Percentiles rank a stretch among this genome's conserved stretches.
Conservation (phyloP, 1,140 invertebrate species). For the Leptonema lineaticorne region DNA sequence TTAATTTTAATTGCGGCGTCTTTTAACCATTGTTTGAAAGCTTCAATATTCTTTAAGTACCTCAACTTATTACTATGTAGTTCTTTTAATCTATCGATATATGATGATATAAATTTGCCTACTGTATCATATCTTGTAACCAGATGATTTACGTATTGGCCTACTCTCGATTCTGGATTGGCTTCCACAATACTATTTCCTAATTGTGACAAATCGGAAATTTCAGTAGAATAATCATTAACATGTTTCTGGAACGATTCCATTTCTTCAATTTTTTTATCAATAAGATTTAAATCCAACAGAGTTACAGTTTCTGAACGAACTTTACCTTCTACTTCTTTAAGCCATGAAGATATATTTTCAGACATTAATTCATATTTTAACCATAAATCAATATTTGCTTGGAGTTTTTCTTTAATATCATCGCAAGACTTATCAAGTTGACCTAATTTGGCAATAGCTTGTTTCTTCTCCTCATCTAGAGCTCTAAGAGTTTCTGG, state of each 20-base stretch:
- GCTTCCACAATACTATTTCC: conserved; percentile 72
- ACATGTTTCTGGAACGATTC: conserved; percentile 65
- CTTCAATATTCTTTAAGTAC: conserved; percentile 67
- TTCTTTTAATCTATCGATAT: conserved; percentile 68
- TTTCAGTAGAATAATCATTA: conserved; percentile 62
- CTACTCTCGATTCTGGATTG: conserved; percentile 78
- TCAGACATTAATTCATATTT: conserved; percentile 79
- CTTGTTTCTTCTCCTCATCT: conserved; percentile 63
- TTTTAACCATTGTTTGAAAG: conserved; percentile 78
- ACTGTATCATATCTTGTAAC: conserved; percentile 75
- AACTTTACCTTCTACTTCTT: conserved; percentile 79
- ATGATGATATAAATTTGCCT: conserved; percentile 67
- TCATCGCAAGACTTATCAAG: conserved; percentile 66
- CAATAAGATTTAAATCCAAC: conserved; percentile 68
- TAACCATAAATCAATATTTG: conserved; percentile 76
- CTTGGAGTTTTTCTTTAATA: conserved; percentile 69
- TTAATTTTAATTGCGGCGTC: conserved; percentile 73
- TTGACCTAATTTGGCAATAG: conserved; percentile 67
- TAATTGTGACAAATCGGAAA: conserved; percentile 66
- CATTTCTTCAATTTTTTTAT: conserved; percentile 71
- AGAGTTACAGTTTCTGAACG: conserved; percentile 71
- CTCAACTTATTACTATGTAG: conserved; percentile 65
- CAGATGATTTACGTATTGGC: conserved; percentile 78
- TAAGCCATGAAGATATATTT: conserved; percentile 79
- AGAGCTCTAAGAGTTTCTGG: conserved; percentile 66